These are phyloP conservation scores for Leucophenga montana DNA, from an alignment of 2,888 invertebrate genomes.

Conservation along the genomic window DNA sequence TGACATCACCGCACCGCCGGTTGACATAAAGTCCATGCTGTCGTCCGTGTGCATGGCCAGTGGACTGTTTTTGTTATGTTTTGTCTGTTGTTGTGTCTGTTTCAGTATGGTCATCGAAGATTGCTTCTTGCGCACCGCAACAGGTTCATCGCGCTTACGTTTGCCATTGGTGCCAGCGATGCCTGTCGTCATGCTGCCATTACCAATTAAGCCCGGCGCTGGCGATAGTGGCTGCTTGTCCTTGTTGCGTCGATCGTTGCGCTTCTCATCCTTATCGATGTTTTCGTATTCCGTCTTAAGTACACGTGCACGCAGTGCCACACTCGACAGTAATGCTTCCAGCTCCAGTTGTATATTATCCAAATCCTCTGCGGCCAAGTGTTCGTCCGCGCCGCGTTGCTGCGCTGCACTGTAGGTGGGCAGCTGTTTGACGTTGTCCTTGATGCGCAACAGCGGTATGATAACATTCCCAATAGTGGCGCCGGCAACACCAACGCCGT, in stretches of 20 bases:
- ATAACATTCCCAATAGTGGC: conserved; percentile 40
- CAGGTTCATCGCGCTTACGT: conserved; percentile 68
- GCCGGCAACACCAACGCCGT: conserved; percentile 25
- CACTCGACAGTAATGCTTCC: conserved; percentile 87
- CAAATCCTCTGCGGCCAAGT: conserved; percentile 89
- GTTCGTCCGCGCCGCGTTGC: conserved; percentile 81
- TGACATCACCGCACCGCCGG: conserved; percentile 16
- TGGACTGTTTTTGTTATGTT: conserved; percentile 73
- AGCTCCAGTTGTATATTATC: conserved; percentile 90
- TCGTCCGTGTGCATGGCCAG: conserved; percentile 74
- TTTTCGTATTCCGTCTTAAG: conserved; percentile 84
- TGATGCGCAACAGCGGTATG: conserved; percentile 80
- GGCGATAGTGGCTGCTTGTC: conserved; percentile 61
- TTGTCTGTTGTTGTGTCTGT: conserved; percentile 72
- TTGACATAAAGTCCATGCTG: conserved; percentile 66
- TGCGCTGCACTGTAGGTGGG: conserved; percentile 81
- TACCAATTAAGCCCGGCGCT: conserved; percentile 11
- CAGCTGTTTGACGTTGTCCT: conserved; percentile 80
- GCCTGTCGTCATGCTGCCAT: conserved; percentile 31
- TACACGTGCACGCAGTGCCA: conserved; percentile 84
- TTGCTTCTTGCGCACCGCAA: conserved; percentile 73
- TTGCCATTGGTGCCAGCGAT: conserved; percentile 57
- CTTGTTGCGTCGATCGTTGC: conserved; percentile 73
- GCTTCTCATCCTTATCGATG: conserved; percentile 78
- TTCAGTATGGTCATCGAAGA: conserved; percentile 77